Conservation (phyloP, 2,113 vertebrate species). For the Brienomyrus brachyistius region DNA sequence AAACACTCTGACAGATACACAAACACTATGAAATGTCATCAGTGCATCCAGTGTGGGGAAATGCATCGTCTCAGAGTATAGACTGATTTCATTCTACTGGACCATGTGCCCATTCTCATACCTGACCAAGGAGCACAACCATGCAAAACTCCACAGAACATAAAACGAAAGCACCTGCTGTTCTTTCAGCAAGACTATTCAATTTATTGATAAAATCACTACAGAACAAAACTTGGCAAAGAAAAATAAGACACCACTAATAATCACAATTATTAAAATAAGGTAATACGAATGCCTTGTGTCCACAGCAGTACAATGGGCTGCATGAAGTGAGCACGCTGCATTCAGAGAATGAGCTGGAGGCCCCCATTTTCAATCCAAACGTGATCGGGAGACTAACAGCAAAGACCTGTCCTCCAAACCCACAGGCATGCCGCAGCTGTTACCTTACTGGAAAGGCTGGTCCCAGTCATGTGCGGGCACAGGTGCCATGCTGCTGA, state of each 20-base stretch:
- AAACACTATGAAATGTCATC: neutral
- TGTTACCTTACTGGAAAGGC: neutral
- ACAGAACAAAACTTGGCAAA: constrained; percentile 40
- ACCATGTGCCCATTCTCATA: neutral
- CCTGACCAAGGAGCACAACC: neutral
- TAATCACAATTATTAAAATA: constrained; percentile 33
- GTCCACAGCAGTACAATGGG: constrained; percentile 23
- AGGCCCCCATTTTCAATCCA: constrained; percentile 5
- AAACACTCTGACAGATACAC: neutral
- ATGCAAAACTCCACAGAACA: neutral
- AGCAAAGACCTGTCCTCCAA: neutral
- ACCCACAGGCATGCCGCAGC: neutral
- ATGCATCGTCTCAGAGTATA: neutral
- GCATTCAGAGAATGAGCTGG: neutral
- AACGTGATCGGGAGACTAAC: constrained; percentile 30
- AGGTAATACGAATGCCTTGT: constrained; percentile 6
- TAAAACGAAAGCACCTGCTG: neutral
- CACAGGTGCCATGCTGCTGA: neutral
- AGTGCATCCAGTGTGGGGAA: neutral
- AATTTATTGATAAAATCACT: constrained; percentile 56
- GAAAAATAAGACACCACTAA: constrained; percentile 34
- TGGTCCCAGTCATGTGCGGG: neutral
- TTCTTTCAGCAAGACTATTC: constrained; percentile 33
- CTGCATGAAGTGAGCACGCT: neutral
- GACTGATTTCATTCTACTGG: neutral